Conservation (phyloP, 2,797 vertebrate species). For the Megaceryle alcyon region DNA sequence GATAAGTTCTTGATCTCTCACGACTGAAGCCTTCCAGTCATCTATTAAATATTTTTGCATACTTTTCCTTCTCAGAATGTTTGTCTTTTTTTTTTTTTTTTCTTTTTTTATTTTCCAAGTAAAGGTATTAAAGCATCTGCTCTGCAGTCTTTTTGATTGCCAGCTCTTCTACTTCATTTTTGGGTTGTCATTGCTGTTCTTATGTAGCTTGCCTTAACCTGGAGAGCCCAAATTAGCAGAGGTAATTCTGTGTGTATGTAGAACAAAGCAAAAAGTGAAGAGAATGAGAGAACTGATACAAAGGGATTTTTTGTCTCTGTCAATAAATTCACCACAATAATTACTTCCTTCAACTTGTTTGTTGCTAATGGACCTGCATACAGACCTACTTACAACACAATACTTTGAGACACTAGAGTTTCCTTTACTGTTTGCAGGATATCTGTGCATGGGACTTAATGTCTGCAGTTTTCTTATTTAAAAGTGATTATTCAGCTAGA, state of each 20-base stretch:
- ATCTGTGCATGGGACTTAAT: not conserved
- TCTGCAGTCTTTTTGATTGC: not conserved
- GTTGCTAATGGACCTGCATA: conserved; percentile 3
- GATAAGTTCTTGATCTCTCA: not conserved
- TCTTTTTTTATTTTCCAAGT: not conserved
- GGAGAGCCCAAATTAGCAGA: not conserved
- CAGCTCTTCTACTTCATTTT: not conserved
- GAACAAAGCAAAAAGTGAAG: conserved; percentile 37
- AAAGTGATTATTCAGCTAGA: not conserved
- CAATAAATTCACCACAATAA: conserved; percentile 63
- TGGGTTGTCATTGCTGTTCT: not conserved
- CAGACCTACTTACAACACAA: conserved; percentile 12
- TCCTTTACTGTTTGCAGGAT: not conserved
- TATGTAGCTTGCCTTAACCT: not conserved
- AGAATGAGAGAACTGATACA: conserved; percentile 54
- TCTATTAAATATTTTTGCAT: not conserved
- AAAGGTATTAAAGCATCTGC: not conserved
- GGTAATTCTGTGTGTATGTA: not conserved
- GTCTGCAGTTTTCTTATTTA: not conserved
- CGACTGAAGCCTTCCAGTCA: not conserved
- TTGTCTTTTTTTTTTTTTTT: not conserved
- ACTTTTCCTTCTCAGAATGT: not conserved
- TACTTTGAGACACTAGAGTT: not conserved
- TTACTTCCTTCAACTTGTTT: conserved; percentile 40
- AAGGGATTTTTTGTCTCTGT: conserved; percentile 61